phyloP scores from a whole-genome alignment of 2,113 vertebrate species.

The Brachypodius melanocephalos region DNA sequence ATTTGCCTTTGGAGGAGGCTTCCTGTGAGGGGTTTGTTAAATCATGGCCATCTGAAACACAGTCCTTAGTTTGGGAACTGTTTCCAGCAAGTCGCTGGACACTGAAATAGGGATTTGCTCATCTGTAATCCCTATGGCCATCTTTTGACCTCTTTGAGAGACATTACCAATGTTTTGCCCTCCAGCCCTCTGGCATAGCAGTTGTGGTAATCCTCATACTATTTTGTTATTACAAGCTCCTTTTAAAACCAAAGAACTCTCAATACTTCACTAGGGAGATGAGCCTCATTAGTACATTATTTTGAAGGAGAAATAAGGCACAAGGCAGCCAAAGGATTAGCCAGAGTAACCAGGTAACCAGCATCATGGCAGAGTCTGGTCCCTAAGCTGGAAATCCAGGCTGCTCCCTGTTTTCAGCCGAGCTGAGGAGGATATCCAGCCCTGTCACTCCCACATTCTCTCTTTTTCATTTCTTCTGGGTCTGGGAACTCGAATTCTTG shows the following conservation, averaged over 20 bases:
- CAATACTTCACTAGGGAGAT: neutral
- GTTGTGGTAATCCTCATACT: neutral
- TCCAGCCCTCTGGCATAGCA: neutral
- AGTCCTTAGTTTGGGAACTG: neutral
- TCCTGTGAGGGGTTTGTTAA: neutral
- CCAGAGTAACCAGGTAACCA: neutral
- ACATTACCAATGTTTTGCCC: neutral
- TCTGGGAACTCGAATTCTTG: neutral
- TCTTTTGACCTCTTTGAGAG: neutral
- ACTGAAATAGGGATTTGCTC: neutral
- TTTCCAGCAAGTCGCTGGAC: neutral
- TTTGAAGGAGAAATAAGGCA: neutral
- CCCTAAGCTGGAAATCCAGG: neutral
- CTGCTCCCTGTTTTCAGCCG: neutral
- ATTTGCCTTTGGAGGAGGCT: conserved; percentile 10
- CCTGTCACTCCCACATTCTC: neutral
- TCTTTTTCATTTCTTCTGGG: neutral
- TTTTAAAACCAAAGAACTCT: neutral
- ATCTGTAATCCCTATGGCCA: neutral
- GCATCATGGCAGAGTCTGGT: neutral
- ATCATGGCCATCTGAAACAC: neutral
- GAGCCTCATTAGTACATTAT: neutral
- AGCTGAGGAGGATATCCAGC: neutral
- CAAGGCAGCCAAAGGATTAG: neutral
- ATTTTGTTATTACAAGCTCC: neutral